Conservation (phyloP, 2,113 vertebrate genomes). For the Upupa epops region DNA sequence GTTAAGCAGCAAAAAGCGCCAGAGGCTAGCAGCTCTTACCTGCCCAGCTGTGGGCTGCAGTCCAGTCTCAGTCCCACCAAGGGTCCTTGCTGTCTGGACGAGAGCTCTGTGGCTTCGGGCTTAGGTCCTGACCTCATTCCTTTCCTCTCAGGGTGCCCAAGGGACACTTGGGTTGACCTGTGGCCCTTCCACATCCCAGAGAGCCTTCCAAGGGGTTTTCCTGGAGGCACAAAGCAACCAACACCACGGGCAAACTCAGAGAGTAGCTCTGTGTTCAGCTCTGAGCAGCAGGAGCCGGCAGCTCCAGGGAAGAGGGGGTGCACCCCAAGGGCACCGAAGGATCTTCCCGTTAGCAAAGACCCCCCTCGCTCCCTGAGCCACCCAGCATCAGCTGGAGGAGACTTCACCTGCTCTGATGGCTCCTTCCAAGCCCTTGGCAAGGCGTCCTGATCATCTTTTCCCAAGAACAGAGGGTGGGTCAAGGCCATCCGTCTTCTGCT, state of each 20-base stretch:
- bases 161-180: background rate
- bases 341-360: background rate
- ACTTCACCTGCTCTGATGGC: background rate
- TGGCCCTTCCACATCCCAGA: rapidly evolving
- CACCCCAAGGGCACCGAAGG: background rate
- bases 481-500: background rate
- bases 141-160: background rate
- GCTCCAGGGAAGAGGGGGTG: rapidly evolving
- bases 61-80: background rate
- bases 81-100: rapidly evolving
- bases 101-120: rapidly evolving
- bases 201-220: background rate
- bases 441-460: background rate
- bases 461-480: background rate
- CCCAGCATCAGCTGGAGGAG: background rate
- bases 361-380: background rate
- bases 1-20: background rate
- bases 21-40: background rate
- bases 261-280: background rate
- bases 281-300: background rate
- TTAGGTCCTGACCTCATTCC: rapidly evolving
- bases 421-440: rapidly evolving
- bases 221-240: background rate
- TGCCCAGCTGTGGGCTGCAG: background rate
- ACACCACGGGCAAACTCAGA: background rate